phyloP scores from a whole-genome alignment of 2,888 invertebrate species.

The Seira musarum region DNA sequence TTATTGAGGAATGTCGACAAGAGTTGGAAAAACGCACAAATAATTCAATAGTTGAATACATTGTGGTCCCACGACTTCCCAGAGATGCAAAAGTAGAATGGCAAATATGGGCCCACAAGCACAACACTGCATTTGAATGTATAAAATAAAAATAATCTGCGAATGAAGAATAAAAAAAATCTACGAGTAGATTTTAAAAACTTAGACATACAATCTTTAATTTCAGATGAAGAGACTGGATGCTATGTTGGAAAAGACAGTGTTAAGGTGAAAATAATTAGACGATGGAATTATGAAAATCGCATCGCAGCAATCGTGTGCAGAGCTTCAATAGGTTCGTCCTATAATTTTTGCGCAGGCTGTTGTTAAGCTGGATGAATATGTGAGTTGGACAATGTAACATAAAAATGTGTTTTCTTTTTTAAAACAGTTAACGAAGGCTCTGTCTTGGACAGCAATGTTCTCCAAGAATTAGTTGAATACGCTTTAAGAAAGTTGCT shows the following conservation, averaged over 20 bases:
- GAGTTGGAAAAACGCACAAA: conserved; percentile 86
- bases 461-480: conserved; percentile 74
- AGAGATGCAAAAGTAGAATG: conserved; percentile 88
- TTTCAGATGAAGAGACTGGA: conserved; percentile 89
- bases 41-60: conserved; percentile 89
- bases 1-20: conserved; percentile 82
- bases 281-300: conserved; percentile 92
- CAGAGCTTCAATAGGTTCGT: conserved; percentile 82
- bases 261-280: conserved; percentile 86
- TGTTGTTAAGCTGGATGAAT: neutral
- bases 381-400: too few relatives aligned
- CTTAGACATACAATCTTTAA: too few relatives aligned
- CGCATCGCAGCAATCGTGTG: conserved; percentile 89
- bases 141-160: conserved; percentile 71
- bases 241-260: conserved; percentile 81
- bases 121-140: conserved; percentile 92
- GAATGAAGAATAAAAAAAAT: neutral
- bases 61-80: conserved; percentile 87
- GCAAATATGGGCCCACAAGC: conserved; percentile 93
- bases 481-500: conserved; percentile 74
- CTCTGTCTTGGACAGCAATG: conserved; percentile 20
- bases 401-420: neutral
- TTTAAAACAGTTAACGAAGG: conserved; percentile 43
- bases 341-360: neutral
- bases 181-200: neutral